Conservation (phyloP, 1,140 invertebrate genomes). For the Vanessa atalanta region DNA sequence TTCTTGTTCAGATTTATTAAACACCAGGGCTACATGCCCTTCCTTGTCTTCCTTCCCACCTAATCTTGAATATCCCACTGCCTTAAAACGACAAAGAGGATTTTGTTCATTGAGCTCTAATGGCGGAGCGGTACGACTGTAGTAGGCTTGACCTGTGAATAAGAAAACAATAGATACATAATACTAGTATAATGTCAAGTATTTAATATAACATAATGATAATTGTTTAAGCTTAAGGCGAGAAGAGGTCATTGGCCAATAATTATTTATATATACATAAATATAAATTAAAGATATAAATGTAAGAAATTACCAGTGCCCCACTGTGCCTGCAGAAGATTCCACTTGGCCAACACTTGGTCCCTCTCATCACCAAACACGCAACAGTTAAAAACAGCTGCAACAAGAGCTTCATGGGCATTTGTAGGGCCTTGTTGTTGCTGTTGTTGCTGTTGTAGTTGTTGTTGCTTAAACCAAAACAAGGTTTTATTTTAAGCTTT, state of each 20-base stretch:
- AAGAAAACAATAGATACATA: not conserved
- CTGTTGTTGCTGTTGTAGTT: constrained; percentile 80
- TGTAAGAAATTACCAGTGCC: constrained; percentile 83
- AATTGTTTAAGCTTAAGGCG: no score
- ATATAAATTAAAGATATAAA: not conserved
- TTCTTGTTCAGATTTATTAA: constrained; percentile 88
- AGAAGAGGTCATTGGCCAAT: no score
- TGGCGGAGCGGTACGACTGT: constrained; percentile 86
- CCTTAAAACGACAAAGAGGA: constrained; percentile 95
- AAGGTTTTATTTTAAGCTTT: no score
- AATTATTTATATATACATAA: no score
- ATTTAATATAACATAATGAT: no score
- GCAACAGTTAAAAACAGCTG: constrained; percentile 90
- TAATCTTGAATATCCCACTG: constrained; percentile 93
- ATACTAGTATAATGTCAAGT: no score
- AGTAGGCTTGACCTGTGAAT: constrained; percentile 86
- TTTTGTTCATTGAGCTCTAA: constrained; percentile 94
- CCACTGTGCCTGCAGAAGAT: constrained; percentile 96
- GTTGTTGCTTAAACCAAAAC: constrained; percentile 39
- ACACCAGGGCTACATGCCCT: constrained; percentile 90
- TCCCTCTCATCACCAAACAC: constrained; percentile 97
- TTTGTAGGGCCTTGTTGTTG: constrained; percentile 82
- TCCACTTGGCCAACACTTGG: constrained; percentile 94
- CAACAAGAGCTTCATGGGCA: constrained; percentile 86
- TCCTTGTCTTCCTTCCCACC: constrained; percentile 92